These are phyloP conservation scores for Peribatodes rhomboidaria DNA, from an alignment of 2,888 invertebrate species.

Conservation along the genomic window DNA sequence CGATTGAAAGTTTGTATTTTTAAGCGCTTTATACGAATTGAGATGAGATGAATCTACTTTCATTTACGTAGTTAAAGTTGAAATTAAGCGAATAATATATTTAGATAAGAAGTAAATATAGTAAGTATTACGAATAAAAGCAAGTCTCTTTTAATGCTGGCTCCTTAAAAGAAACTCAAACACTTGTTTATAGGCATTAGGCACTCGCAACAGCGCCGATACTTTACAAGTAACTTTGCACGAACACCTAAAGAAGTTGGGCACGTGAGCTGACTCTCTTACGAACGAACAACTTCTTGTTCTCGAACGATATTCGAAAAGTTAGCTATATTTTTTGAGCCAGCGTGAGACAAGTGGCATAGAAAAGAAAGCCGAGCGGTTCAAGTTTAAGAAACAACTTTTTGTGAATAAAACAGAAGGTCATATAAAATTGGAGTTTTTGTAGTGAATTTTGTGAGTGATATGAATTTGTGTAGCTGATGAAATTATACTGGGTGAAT, in stretches of 20 bases:
- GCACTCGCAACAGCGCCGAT: constrained; percentile 51
- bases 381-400: background rate
- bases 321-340: constrained; percentile 25
- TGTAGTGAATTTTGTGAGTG: background rate
- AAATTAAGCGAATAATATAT: too few species aligned
- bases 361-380: background rate
- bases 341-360: background rate
- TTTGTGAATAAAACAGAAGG: background rate
- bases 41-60: too few species aligned
- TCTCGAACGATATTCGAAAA: constrained; percentile 41
- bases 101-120: background rate
- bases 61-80: too few species aligned
- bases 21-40: too few species aligned
- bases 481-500: too few species aligned
- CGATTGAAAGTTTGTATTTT: background rate
- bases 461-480: background rate
- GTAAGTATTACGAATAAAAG: background rate
- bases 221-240: constrained; percentile 69
- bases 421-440: background rate
- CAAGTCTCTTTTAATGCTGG: constrained; percentile 15
- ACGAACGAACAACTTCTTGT: constrained; percentile 50
- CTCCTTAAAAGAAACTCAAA: constrained; percentile 30
- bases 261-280: constrained; percentile 72
- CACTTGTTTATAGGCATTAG: constrained; percentile 36
- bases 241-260: constrained; percentile 74